Conservation (phyloP, 2,113 vertebrate genomes). For the Porphyrio hochstetteri region DNA sequence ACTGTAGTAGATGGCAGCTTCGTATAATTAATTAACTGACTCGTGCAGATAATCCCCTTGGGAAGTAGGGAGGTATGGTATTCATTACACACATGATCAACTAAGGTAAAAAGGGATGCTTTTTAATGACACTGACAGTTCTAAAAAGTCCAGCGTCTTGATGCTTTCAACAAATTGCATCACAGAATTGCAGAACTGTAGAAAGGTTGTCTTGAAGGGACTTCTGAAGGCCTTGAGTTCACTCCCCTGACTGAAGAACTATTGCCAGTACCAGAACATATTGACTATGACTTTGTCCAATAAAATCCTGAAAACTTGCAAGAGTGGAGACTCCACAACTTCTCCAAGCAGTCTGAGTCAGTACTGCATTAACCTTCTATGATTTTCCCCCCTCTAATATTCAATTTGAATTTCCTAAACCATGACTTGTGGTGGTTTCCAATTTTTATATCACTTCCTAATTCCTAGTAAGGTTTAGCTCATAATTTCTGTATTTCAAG, state of each 20-base stretch:
- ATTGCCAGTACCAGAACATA: not conserved
- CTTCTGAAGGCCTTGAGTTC: not conserved
- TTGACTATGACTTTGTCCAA: not conserved
- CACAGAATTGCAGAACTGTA: not conserved
- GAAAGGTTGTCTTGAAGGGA: not conserved
- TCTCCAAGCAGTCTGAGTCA: not conserved
- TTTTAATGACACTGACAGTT: not conserved
- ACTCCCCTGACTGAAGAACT: accelerated
- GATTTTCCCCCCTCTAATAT: not conserved
- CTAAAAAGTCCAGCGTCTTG: not conserved
- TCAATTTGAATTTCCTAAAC: not conserved
- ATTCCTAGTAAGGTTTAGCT: not conserved
- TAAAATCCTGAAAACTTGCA: not conserved
- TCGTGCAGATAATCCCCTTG: not conserved
- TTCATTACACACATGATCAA: not conserved
- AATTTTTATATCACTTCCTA: not conserved
- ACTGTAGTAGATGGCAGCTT: not conserved
- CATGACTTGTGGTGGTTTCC: not conserved
- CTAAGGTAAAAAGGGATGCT: not conserved
- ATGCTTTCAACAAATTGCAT: not conserved
- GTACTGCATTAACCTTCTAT: not conserved
- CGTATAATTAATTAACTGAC: not conserved
- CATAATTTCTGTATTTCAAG: not conserved
- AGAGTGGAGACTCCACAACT: not conserved
- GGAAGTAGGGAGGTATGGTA: not conserved